Evolutionary conservation across 2,113 vertebrate genomes (phyloP).

Genomic region (Spheniscus mendiculus): DNA sequence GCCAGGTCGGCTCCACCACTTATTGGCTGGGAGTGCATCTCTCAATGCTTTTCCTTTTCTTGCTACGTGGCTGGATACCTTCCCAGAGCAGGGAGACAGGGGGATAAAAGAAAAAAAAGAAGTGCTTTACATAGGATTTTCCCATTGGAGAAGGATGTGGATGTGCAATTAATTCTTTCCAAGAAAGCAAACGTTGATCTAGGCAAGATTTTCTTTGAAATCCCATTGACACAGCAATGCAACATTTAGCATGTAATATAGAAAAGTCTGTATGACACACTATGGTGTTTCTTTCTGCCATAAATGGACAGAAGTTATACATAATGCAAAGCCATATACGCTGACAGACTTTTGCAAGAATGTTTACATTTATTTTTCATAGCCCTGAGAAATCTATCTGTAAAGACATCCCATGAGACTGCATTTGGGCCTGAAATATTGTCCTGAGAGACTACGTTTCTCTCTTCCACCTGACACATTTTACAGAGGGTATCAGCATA

Average conservation of each 20-base stretch:
- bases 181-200: background rate
- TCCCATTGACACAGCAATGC: background rate
- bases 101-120: too few species aligned
- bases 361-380: slow-evolving; percentile 64
- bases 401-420: slow-evolving; percentile 24
- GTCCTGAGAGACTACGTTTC: background rate
- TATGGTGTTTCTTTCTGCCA: background rate
- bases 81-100: background rate
- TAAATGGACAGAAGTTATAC: background rate
- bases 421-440: slow-evolving; percentile 22
- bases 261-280: background rate
- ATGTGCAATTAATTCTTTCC: background rate
- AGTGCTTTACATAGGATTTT: background rate
- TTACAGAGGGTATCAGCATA: slow-evolving; percentile 17
- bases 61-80: background rate
- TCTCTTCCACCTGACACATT: background rate
- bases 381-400: slow-evolving; percentile 43
- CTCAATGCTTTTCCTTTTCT: background rate
- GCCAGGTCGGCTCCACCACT: background rate
- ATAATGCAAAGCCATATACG: slow-evolving; percentile 25
- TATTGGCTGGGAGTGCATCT: background rate
- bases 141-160: background rate
- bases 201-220: background rate
- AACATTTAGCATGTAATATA: background rate
- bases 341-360: slow-evolving; percentile 17